Percentiles rank a stretch among this genome's conserved stretches.
Evolutionary conservation across 53 echinoderm and acorn worm species (phyloP).

Genomic region (Astropecten irregularis): DNA sequence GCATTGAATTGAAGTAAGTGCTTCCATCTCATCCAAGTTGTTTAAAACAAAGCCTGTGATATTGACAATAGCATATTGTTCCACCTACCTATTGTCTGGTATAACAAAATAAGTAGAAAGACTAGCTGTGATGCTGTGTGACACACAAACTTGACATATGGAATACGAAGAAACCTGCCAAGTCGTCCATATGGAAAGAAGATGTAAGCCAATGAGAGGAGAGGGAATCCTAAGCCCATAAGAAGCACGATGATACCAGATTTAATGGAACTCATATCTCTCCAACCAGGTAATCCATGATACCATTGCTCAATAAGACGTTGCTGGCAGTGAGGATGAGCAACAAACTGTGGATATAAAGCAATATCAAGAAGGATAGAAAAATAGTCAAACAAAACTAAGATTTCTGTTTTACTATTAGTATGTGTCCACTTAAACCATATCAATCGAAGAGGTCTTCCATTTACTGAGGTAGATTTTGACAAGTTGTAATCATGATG

Average conservation of each 20-base stretch:
- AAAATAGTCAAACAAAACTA: no score
- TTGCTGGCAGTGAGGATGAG: conserved; percentile 97
- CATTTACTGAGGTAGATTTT: no score
- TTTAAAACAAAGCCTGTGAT: no score
- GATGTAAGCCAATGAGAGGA: conserved; percentile 90
- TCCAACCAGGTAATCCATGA: conserved; percentile 96
- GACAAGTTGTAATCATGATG: no score
- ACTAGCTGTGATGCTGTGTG: conserved; percentile 90
- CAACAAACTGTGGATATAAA: conserved; percentile 95
- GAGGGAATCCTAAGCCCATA: conserved; percentile 81
- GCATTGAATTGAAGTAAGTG: no score
- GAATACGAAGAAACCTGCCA: conserved; percentile 82
- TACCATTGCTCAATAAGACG: conserved; percentile 94
- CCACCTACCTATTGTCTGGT: conserved; percentile 78
- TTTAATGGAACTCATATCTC: conserved; percentile 71
- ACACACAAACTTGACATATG: conserved; percentile 97
- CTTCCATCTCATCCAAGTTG: no score
- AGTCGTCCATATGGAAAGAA: conserved; percentile 79
- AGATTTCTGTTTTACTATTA: no score
- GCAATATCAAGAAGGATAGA: no score
- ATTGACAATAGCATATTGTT: no score
- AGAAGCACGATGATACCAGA: conserved; percentile 74
- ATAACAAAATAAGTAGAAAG: conserved; percentile 84
- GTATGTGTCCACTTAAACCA: no score
- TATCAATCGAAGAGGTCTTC: no score